phyloP scores from a whole-genome alignment of 37 sponge, comb jelly and placozoan species.

The Chondrilla cf. caribensis region DNA sequence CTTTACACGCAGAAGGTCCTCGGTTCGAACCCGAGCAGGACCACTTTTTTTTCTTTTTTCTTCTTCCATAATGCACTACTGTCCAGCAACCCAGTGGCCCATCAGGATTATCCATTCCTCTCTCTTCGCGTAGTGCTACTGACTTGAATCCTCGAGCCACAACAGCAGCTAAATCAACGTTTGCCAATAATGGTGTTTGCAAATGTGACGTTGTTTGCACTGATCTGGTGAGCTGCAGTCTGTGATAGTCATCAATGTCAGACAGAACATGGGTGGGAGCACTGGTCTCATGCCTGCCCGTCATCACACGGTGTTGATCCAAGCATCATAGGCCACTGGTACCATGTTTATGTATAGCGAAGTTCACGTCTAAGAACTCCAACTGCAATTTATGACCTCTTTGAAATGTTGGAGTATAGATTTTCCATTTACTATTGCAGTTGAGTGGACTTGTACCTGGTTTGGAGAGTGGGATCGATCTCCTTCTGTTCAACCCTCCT shows the following conservation, averaged over 20 bases:
- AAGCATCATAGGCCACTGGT: too few species aligned
- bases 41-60: conserved; percentile 27
- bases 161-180: conserved; percentile 28
- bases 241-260: too few species aligned
- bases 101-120: too few species aligned
- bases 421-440: conserved; percentile 7
- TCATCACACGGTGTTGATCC: too few species aligned
- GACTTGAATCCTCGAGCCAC: conserved; percentile 62
- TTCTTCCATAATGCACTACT: not conserved
- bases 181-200: conserved; percentile 31
- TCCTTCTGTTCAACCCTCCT: conserved; percentile 94
- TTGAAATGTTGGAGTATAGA: too few species aligned
- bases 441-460: conserved; percentile 17
- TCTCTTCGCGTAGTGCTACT: conserved; percentile 29
- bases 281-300: too few species aligned
- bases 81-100: too few species aligned
- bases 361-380: too few species aligned
- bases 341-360: too few species aligned
- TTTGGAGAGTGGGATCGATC: conserved; percentile 65
- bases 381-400: too few species aligned
- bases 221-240: conserved; percentile 50
- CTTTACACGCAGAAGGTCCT: conserved; percentile 79
- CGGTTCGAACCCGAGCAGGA: conserved; percentile 66
- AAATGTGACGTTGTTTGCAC: conserved; percentile 30
- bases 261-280: too few species aligned